Base-by-base conservation (phyloP, 2,888 invertebrate species). In the Nebria salina region DNA sequence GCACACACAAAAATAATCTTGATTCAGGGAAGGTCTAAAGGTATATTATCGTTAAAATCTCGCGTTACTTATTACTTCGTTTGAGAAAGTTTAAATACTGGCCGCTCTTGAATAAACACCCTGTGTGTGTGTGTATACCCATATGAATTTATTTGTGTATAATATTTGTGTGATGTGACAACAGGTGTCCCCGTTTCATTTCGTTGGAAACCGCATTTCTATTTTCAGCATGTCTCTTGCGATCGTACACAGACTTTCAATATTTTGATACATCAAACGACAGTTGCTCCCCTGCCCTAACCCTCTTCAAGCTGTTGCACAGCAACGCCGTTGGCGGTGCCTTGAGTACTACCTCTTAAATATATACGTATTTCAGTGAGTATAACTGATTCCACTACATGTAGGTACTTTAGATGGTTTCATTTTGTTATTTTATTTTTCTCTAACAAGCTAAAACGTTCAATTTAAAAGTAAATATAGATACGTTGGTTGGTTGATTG, bases 181-280 rank as follows among this genome's bases (percentile, higher is more conserved):
- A 76, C 76, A 76, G 76, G 76, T 76, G 76, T 68, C 70, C 54
- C 43, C 9, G 26, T 76, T 76, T 26, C 25, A 54, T 25, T 54
- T 8, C 54, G 54, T 54, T 54, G 7, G 0, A 4, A 54, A 54
- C 54, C 54, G 4, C 54, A 54, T 54, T 54, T 54, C 54, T 54
- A 54, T 54, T 54, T 54, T 54, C 54, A 13, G 8, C 54, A 54
- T 54, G 54, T 54, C 54, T 54, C 11, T 54, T 13, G 54, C 54
- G 54, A 54, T 54, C 54, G 54, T 54, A 54, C 54, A 54, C 54
- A 54, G 54, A 54, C 54, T 54, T 54, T 54, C 54, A 54, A 54
- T 54, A 54, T 54, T 54, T 54, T 54, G 54, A 54, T 54, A 13
- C 54, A 54, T 54, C 54, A 54, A 54, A 54, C 54, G 54, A 8